A percentile compares a stretch with the other conserved stretches of the same genome.
Conservation (phyloP, 2,888 invertebrate species). For the Elaeidobius kamerunicus region DNA sequence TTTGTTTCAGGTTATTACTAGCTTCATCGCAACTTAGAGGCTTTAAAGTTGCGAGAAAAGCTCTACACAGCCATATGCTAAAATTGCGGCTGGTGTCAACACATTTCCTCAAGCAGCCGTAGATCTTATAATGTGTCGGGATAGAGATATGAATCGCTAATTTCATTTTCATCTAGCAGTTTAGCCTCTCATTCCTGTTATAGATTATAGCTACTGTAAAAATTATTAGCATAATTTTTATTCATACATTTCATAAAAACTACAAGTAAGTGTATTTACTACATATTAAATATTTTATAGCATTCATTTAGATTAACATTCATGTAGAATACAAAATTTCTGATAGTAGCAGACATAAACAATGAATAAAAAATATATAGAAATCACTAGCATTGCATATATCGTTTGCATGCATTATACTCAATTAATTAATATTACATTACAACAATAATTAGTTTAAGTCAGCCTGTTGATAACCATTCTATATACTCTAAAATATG, state of each 20-base stretch:
- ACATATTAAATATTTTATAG: background rate
- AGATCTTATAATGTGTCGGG: slow-evolving; percentile 69
- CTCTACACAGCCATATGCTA: slow-evolving; percentile 64
- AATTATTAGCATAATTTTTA: background rate
- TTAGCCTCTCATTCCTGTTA: slow-evolving; percentile 4
- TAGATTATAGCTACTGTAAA: background rate
- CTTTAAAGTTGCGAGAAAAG: slow-evolving; percentile 27
- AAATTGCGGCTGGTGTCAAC: slow-evolving; percentile 90
- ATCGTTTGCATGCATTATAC: too few relatives aligned
- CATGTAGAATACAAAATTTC: background rate
- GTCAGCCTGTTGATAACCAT: too few relatives aligned
- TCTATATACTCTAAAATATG: too few relatives aligned
- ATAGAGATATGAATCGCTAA: slow-evolving; percentile 68
- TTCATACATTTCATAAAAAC: background rate
- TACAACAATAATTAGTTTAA: too few relatives aligned
- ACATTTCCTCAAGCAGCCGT: slow-evolving; percentile 91
- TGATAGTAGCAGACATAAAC: too few relatives aligned
- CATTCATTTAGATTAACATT: too few relatives aligned
- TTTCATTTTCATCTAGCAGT: slow-evolving; percentile 25
- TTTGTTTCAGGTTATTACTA: slow-evolving; percentile 23
- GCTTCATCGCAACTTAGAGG: slow-evolving; percentile 5
- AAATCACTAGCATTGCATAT: too few relatives aligned
- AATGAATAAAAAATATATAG: too few relatives aligned
- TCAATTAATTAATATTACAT: too few relatives aligned
- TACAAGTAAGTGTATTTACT: background rate